Conservation (phyloP, 2,888 invertebrate species). For the Nymphalis c-album region DNA sequence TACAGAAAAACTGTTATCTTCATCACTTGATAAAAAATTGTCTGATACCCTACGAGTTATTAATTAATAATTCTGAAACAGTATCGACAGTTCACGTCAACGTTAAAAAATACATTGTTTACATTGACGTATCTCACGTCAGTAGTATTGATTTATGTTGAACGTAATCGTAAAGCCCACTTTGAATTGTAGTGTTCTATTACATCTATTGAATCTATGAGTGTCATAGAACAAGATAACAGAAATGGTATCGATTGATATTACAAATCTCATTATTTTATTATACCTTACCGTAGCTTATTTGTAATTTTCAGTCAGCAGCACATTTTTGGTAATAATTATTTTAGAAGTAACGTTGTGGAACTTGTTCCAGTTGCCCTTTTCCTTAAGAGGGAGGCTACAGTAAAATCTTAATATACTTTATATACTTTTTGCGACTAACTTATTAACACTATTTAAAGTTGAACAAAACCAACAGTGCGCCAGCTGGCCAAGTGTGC, state of each 20-base stretch:
- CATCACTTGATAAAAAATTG: background rate
- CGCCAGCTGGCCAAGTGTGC: too few species aligned
- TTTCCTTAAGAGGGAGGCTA: too few species aligned
- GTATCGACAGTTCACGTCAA: constrained; percentile 19
- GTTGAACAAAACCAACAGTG: too few species aligned
- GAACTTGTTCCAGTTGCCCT: too few species aligned
- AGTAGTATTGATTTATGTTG: constrained; percentile 25
- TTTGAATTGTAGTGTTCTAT: constrained; percentile 13
- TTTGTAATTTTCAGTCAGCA: too few species aligned
- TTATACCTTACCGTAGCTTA: background rate
- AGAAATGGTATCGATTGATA: constrained; percentile 1
- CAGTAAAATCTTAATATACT: too few species aligned
- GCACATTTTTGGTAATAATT: background rate
- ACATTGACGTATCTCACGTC: constrained; percentile 26
- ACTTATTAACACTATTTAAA: too few species aligned
- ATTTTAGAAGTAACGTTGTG: too few species aligned
- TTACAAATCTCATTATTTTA: background rate
- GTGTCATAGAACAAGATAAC: background rate
- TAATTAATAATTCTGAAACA: constrained; percentile 10
- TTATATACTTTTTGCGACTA: too few species aligned
- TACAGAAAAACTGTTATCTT: background rate
- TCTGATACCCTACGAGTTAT: background rate
- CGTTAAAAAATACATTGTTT: constrained; percentile 31
- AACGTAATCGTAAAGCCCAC: constrained; percentile 26
- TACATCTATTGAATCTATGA: constrained; percentile 9